These are phyloP conservation scores for Netelia inedita DNA, from an alignment of 2,888 invertebrate species.

Conservation along the genomic window DNA sequence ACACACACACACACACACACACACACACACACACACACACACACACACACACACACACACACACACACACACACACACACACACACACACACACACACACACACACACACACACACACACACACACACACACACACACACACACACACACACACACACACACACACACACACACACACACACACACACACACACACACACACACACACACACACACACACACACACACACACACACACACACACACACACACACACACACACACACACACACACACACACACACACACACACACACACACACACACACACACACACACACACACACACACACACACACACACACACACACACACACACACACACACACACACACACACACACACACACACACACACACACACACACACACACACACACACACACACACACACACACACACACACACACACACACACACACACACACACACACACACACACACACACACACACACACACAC, in stretches of 20 bases:
- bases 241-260: neutral
- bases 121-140: neutral
- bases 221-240: neutral
- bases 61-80: neutral
- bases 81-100: neutral
- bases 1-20: neutral
- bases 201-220: neutral
- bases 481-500: neutral
- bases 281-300: neutral
- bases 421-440: neutral
- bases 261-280: neutral
- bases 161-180: neutral
- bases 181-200: neutral
- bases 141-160: neutral
- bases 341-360: neutral
- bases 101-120: neutral
- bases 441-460: neutral
- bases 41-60: neutral
- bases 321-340: neutral
- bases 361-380: neutral
- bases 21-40: neutral
- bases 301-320: neutral
- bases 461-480: neutral
- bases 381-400: neutral
- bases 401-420: neutral